Evolutionary conservation across 1,140 invertebrate genomes (phyloP).

Genomic region (Brachionus rotundiformis): DNA sequence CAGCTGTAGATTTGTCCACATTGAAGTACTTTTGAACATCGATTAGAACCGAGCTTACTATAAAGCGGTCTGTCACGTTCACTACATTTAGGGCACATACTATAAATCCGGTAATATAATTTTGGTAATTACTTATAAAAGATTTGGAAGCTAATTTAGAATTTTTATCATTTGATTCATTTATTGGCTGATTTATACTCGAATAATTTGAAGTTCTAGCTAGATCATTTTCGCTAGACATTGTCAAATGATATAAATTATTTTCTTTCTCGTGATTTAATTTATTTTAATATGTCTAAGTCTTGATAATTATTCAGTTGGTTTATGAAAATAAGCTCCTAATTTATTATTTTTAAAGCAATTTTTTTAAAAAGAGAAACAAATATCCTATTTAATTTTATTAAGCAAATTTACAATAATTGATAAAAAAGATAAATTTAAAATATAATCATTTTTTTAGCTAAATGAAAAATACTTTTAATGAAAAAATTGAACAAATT

Average conservation of each 20-base stretch:
- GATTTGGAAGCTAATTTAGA: background rate
- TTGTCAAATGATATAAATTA: conserved; percentile 7
- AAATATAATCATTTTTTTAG: too few species aligned
- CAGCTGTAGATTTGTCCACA: conserved; percentile 47
- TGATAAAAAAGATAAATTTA: too few species aligned
- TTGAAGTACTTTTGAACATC: conserved; percentile 43
- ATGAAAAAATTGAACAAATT: too few species aligned
- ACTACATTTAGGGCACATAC: background rate
- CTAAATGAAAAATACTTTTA: too few species aligned
- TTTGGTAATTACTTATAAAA: background rate
- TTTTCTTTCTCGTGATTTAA: background rate
- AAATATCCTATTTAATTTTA: too few species aligned
- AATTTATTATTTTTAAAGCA: too few species aligned
- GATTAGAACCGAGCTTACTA: conserved; percentile 42
- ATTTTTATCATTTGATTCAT: background rate
- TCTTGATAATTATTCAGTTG: background rate
- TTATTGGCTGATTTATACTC: background rate
- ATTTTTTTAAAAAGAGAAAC: too few species aligned
- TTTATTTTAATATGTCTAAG: background rate
- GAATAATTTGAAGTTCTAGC: background rate
- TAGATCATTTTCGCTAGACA: background rate
- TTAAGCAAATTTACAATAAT: too few species aligned
- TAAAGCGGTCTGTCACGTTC: conserved; percentile 46
- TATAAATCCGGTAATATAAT: conserved; percentile 9
- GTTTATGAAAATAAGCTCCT: too few species aligned